A percentile compares a stretch with the other conserved stretches of the same genome.
Evolutionary conservation across 2,797 vertebrate genomes (phyloP).

Genomic region (Spinus olivaceus): DNA sequence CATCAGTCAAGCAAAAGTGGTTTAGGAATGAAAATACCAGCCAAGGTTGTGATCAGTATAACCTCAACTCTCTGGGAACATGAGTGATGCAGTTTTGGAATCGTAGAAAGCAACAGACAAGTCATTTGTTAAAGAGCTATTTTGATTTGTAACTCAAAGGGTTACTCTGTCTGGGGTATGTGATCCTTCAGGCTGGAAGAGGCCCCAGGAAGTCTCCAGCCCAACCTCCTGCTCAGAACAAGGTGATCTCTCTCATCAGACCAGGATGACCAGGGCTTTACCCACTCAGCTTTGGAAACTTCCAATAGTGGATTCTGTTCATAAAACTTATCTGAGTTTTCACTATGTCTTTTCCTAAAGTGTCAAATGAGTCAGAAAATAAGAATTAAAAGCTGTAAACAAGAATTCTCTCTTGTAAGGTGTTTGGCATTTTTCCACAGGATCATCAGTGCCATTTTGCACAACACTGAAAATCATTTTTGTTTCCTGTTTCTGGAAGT

Average conservation of each 20-base stretch:
- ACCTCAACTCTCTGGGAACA: background rate
- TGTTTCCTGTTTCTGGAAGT: background rate
- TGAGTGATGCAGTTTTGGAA: background rate
- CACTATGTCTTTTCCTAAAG: background rate
- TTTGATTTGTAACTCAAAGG: background rate
- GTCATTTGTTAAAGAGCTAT: background rate
- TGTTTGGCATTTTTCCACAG: background rate
- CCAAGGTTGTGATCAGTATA: background rate
- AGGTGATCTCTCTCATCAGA: background rate
- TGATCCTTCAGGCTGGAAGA: background rate
- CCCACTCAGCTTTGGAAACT: background rate
- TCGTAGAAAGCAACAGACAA: background rate
- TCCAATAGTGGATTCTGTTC: background rate
- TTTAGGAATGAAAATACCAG: background rate
- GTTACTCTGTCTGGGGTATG: background rate
- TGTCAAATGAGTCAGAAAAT: background rate
- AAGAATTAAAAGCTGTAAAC: background rate
- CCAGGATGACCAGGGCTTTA: background rate
- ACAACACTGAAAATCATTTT: background rate
- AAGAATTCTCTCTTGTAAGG: background rate
- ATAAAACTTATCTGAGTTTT: background rate
- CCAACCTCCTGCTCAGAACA: background rate
- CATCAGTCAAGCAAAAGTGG: accelerated
- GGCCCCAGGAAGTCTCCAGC: background rate
- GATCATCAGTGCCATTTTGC: background rate